Conservation (phyloP, 1,140 invertebrate genomes). For the Pseudachorutes palmiensis region DNA sequence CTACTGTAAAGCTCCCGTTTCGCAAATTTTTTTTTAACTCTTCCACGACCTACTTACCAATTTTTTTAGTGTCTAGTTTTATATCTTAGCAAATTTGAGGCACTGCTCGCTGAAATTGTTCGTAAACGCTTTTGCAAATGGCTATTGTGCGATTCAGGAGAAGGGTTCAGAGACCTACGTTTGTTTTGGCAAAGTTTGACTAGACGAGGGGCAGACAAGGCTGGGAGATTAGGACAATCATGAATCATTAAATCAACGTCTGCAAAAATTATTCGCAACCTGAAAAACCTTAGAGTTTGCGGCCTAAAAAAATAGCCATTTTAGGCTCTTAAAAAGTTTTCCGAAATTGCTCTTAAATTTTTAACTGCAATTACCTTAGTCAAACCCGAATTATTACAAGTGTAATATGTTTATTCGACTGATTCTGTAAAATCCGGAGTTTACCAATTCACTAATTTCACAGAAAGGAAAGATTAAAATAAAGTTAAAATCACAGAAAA, state of each 20-base stretch:
- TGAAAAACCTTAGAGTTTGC: too few relatives aligned
- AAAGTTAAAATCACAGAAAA: too few relatives aligned
- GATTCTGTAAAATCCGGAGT: too few relatives aligned
- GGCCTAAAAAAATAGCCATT: neutral
- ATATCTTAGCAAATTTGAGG: constrained; percentile 13
- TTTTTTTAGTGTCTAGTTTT: constrained; percentile 13
- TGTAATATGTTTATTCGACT: too few relatives aligned
- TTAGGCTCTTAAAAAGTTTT: neutral
- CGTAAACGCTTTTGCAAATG: neutral
- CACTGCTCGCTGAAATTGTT: neutral
- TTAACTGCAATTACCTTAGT: neutral
- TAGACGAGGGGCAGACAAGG: neutral
- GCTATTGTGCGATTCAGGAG: neutral
- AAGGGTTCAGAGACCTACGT: too few relatives aligned
- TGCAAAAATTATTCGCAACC: too few relatives aligned
- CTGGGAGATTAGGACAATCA: neutral
- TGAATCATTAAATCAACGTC: neutral
- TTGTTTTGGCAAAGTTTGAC: neutral
- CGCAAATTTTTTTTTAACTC: constrained; percentile 20
- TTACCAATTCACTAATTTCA: too few relatives aligned
- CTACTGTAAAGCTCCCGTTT: neutral
- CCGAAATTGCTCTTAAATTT: neutral
- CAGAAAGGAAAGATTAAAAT: too few relatives aligned
- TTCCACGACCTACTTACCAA: constrained; percentile 26
- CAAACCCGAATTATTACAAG: neutral